Percentiles rank a stretch among this genome's conserved stretches.
phyloP scores from a whole-genome alignment of 1,140 invertebrate genomes.

The Daktulosphaira vitifoliae region DNA sequence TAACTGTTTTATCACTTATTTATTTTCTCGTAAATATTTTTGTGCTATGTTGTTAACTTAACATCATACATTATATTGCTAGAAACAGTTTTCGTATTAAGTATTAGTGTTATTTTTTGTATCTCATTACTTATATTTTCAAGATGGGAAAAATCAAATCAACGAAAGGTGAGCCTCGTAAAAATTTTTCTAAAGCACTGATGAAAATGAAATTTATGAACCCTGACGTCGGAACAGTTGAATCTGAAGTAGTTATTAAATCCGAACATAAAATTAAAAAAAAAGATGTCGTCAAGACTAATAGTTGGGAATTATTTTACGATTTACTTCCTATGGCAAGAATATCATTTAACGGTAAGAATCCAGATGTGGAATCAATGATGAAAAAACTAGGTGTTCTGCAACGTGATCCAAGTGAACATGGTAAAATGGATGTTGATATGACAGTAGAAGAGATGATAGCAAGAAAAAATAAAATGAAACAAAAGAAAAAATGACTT shows the following conservation, averaged over 20 bases:
- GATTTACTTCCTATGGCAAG: constrained; percentile 7
- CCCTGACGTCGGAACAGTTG: not conserved
- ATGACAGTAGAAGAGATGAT: constrained; percentile 27
- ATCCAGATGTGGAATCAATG: constrained; percentile 7
- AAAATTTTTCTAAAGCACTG: constrained; percentile 11
- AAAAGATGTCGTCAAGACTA: constrained; percentile 8
- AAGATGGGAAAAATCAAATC: constrained; percentile 5
- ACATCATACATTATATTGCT: too few species aligned
- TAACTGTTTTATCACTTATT: too few species aligned
- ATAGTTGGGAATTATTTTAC: constrained; percentile 24
- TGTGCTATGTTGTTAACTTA: too few species aligned
- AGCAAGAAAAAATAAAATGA: constrained; percentile 23
- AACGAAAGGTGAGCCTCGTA: constrained; percentile 3
- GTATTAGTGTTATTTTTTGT: too few species aligned
- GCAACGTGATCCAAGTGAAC: constrained; percentile 6
- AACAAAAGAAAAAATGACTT: constrained; percentile 20
- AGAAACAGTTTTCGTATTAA: too few species aligned
- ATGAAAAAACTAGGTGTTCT: constrained; percentile 24
- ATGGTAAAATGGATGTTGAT: constrained; percentile 28
- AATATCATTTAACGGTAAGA: constrained; percentile 15
- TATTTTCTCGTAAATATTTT: too few species aligned
- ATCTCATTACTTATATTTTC: too few species aligned
- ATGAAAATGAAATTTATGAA: constrained; percentile 31
- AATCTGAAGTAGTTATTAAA: not conserved
- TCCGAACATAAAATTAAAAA: not conserved